Conservation (phyloP, 2,113 vertebrate genomes). For the Scatophagus argus region DNA sequence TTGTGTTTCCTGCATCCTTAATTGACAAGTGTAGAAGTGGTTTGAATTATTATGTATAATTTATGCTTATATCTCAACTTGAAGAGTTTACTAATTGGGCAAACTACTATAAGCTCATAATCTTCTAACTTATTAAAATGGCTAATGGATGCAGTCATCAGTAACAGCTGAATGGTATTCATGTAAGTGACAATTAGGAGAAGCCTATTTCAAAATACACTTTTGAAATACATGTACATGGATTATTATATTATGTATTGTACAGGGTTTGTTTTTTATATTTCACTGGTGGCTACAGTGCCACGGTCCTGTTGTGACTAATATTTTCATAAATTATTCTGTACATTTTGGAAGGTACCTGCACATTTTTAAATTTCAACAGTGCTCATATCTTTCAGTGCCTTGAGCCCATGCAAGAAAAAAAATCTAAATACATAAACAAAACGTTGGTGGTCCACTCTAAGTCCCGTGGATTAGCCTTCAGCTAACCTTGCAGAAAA, state of each 20-base stretch:
- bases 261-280: neutral
- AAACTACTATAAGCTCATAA: conserved; percentile 14
- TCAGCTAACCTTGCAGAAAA: conserved; percentile 8
- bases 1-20: neutral
- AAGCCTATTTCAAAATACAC: neutral
- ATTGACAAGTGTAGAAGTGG: neutral
- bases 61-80: conserved; percentile 3
- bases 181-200: conserved; percentile 27
- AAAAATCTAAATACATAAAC: neutral
- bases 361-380: neutral
- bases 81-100: conserved; percentile 33
- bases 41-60: neutral
- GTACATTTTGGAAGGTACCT: neutral
- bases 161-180: conserved; percentile 17
- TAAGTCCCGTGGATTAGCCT: conserved; percentile 28
- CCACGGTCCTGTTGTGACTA: neutral
- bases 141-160: conserved; percentile 14
- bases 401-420: neutral
- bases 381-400: neutral
- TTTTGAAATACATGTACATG: neutral
- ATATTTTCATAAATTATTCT: neutral
- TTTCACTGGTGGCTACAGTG: neutral
- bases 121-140: conserved; percentile 19
- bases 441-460: neutral
- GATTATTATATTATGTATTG: too few relatives aligned